These are phyloP conservation scores for Parauchenoglanis ngamensis DNA, from an alignment of 2,797 vertebrate species.

Conservation along the genomic window DNA sequence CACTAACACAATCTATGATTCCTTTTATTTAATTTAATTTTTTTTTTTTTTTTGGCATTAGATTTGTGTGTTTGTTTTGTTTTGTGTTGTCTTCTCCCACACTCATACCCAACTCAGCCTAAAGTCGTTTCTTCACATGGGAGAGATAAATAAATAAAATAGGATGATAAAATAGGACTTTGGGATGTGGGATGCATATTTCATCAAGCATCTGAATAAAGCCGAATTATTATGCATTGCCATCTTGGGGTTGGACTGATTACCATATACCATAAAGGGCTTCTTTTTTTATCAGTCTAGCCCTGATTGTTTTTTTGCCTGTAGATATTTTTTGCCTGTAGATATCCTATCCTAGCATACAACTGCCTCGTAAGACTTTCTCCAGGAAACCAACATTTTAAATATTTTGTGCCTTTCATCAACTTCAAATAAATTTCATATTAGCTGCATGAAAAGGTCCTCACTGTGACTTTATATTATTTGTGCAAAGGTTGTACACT, in stretches of 20 bases:
- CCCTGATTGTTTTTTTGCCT: constrained; percentile 77
- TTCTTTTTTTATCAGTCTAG: constrained; percentile 74
- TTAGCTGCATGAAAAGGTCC: not conserved
- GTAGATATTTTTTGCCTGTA: constrained; percentile 55
- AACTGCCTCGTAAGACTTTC: constrained; percentile 52
- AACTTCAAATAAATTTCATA: not conserved
- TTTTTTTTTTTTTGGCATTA: constrained; percentile 65
- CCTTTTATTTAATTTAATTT: not conserved
- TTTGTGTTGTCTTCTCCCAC: constrained; percentile 47
- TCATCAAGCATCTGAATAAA: constrained; percentile 82
- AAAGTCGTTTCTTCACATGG: constrained; percentile 39
- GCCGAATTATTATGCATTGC: constrained; percentile 78
- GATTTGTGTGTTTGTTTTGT: constrained; percentile 85
- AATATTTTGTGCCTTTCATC: not conserved
- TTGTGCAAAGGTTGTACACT: not conserved
- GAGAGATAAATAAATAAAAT: constrained; percentile 59
- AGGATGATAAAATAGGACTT: constrained; percentile 74
- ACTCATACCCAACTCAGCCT: constrained; percentile 36
- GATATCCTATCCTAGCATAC: constrained; percentile 60
- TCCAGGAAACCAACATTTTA: not conserved
- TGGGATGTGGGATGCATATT: constrained; percentile 79
- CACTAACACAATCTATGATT: not conserved
- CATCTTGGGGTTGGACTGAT: constrained; percentile 72
- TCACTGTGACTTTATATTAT: not conserved
- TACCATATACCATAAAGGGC: constrained; percentile 82